Evolutionary conservation across 37 sponge, comb jelly and placozoan species (phyloP).

Genomic region (Spongilla lacustris): DNA sequence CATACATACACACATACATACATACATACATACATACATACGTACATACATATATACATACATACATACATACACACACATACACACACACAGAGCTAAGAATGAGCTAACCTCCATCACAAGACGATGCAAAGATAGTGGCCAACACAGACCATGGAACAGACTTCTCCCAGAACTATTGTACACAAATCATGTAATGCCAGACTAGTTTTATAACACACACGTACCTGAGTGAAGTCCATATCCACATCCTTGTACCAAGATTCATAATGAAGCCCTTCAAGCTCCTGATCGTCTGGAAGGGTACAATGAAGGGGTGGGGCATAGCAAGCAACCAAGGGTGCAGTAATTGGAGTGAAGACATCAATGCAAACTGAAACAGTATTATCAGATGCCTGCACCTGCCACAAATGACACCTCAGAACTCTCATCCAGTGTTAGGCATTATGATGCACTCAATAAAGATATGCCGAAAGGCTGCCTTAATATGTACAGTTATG

Average conservation of each 20-base stretch:
- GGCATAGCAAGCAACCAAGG: background rate
- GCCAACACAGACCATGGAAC: conserved; percentile 55
- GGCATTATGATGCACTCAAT: no score
- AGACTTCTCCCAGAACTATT: conserved; percentile 50
- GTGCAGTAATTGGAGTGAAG: background rate
- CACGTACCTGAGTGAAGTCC: conserved; percentile 37
- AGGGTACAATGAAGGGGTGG: background rate
- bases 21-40: background rate
- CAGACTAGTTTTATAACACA: no score
- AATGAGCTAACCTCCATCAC: conserved; percentile 6
- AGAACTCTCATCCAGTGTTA: no score
- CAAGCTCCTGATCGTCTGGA: conserved; percentile 46
- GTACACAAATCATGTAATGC: background rate
- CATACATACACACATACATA: background rate
- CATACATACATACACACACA: background rate
- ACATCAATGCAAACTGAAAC: no score
- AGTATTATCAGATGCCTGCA: no score
- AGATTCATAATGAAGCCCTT: conserved; percentile 28
- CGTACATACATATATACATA: no score
- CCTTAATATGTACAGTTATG: no score
- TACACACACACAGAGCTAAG: background rate
- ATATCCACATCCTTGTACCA: conserved; percentile 22
- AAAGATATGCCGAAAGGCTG: no score
- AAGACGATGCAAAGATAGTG: background rate
- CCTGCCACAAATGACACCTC: no score